Base-by-base conservation (phyloP, 2,888 invertebrate species). In the Dryocosmus kuriphilus region DNA sequence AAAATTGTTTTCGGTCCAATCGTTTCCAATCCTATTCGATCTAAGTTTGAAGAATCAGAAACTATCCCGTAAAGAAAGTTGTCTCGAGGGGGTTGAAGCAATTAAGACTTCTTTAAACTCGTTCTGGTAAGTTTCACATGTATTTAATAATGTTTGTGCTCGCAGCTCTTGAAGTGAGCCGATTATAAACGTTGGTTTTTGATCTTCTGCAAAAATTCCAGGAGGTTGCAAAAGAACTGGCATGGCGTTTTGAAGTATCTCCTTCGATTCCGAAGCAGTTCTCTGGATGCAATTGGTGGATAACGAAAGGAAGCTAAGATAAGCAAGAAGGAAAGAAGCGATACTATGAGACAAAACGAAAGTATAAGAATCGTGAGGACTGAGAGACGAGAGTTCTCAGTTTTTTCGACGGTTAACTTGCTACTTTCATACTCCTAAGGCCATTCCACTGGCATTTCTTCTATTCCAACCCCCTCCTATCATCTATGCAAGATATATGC, bases 351-450 rank as follows among this genome's bases (percentile, higher is more conserved):
- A 24, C 41, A 73, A 30, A 41, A 19, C 16, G 24, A 60, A 57
- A 2, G 55, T 61, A 24, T 30, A 67, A 27, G 62, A 51, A 35
- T 11, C 38, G 38, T 46, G 62, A 55, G 74, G 27, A 73, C 30
- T 19, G 60, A 22, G 75, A 24, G 76, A 22, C n/a, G n/a, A 38
- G 60, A 75, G 63, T 75, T 78, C 77, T 77, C 65, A 65, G 75
- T 80, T 73, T 75, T 60, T 75, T 77, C 78, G 80, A 81, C 78
- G 80, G 80, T 81, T 75, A 80, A 81, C 73, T 62, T 74, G 24
- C 57, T 57, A 57, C 57, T 57, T 57, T 57, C 24, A 57, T 57
- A 57, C 24, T 57, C 57, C 57, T 57, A 57, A 24, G 57, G 57
- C 57, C 11, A 57, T 57, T 14, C 57, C 57, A 3, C 22, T 57